These are phyloP conservation scores for Tenthredo amoena DNA, from an alignment of 2,888 invertebrate species.

Conservation along the genomic window DNA sequence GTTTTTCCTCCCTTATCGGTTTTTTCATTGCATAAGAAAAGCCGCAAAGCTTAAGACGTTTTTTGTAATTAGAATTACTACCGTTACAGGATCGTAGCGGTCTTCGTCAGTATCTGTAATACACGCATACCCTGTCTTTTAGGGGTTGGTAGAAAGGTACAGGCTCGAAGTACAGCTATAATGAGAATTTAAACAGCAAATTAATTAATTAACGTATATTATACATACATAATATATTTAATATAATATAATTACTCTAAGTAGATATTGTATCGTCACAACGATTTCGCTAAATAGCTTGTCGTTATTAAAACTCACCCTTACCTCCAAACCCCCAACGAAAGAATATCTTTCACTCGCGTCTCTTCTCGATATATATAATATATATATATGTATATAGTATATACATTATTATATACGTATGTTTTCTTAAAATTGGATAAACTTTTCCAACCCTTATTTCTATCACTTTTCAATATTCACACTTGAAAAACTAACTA, in stretches of 20 bases:
- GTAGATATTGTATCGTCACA: not conserved
- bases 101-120: not conserved
- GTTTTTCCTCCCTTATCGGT: too few species aligned
- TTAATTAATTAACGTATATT: constrained; percentile 33
- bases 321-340: not conserved
- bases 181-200: constrained; percentile 49
- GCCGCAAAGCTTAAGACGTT: not conserved
- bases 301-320: constrained; percentile 13
- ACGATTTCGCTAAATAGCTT: not conserved
- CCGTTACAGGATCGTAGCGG: not conserved
- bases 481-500: not conserved
- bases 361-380: not conserved
- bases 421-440: not conserved
- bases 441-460: not conserved
- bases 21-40: not conserved
- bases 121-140: not conserved
- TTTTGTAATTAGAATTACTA: not conserved
- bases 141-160: not conserved
- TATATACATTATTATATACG: not conserved
- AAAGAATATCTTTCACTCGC: not conserved
- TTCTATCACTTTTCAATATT: not conserved
- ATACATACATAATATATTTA: not conserved
- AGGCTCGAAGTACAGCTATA: not conserved
- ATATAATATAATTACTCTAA: not conserved
- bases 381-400: not conserved